phyloP scores from a whole-genome alignment of 2,888 invertebrate species.

The Carpatolechia fugitivella region DNA sequence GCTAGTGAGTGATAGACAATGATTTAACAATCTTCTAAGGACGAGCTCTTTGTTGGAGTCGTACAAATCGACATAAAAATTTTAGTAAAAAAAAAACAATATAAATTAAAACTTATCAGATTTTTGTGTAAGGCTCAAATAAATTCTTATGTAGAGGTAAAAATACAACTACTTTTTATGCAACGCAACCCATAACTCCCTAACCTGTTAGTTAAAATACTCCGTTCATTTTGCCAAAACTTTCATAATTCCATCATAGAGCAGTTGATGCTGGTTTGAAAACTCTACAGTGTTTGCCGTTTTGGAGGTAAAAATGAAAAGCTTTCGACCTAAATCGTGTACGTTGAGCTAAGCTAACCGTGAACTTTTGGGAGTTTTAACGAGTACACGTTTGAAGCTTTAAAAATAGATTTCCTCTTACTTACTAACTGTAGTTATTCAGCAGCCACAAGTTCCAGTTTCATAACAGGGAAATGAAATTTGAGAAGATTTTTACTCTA shows the following conservation, averaged over 20 bases:
- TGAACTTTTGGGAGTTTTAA: constrained; percentile 49
- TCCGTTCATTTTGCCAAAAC: constrained; percentile 37
- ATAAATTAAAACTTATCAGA: too few relatives aligned
- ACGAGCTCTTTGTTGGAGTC: too few relatives aligned
- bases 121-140: too few relatives aligned
- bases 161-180: too few relatives aligned
- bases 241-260: constrained; percentile 43
- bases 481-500: neutral
- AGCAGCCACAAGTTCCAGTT: neutral
- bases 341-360: constrained; percentile 46
- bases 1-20: too few relatives aligned
- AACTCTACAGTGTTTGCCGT: constrained; percentile 43
- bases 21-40: too few relatives aligned
- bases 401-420: constrained; percentile 5
- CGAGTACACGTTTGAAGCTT: constrained; percentile 32
- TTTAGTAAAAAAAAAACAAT: too few relatives aligned
- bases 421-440: constrained; percentile 5
- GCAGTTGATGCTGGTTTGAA: constrained; percentile 35
- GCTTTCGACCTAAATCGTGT: constrained; percentile 49
- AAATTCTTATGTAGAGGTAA: too few relatives aligned
- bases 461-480: constrained; percentile 1
- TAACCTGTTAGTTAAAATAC: constrained; percentile 21
- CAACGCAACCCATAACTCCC: neutral
- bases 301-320: constrained; percentile 52
- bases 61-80: too few relatives aligned